These are phyloP conservation scores for Brotula barbata DNA, from an alignment of 2,797 vertebrate genomes.

Conservation along the genomic window DNA sequence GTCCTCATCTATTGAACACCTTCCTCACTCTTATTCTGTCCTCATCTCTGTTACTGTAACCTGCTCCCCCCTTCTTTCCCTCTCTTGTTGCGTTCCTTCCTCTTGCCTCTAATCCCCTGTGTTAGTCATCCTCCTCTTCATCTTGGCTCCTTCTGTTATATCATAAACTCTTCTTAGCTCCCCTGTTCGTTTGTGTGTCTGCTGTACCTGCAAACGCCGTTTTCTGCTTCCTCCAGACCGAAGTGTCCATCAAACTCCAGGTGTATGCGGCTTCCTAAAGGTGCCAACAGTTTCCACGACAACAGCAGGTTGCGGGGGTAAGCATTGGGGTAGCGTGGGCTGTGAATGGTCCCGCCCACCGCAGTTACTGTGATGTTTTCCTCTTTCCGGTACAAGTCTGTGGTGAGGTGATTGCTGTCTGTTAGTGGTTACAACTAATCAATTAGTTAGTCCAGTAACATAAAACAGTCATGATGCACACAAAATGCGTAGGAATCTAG, in stretches of 20 bases:
- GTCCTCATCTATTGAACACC: neutral
- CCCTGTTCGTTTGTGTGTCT: neutral
- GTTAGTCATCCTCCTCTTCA: constrained; percentile 9
- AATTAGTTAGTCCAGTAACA: constrained; percentile 84
- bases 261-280: constrained; percentile 85
- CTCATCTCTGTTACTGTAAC: constrained; percentile 9
- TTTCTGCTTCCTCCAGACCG: constrained; percentile 92
- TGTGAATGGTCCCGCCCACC: constrained; percentile 84
- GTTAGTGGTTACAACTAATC: constrained; percentile 91
- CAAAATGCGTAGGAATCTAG: neutral
- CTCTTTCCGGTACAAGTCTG: constrained; percentile 94
- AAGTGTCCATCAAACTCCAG: constrained; percentile 92
- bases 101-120: neutral
- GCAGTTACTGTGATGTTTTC: constrained; percentile 85
- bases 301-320: constrained; percentile 94
- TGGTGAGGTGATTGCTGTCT: constrained; percentile 92
- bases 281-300: constrained; percentile 89
- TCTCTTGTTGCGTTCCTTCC: neutral
- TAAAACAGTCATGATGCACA: constrained; percentile 37
- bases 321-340: constrained; percentile 92
- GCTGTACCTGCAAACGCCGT: constrained; percentile 91
- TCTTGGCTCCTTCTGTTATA: neutral
- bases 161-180: neutral
- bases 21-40: constrained; percentile 1
- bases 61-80: constrained; percentile 1